Evolutionary conservation across 2,113 vertebrate species (phyloP).

Genomic region (Anseranas semipalmata): DNA sequence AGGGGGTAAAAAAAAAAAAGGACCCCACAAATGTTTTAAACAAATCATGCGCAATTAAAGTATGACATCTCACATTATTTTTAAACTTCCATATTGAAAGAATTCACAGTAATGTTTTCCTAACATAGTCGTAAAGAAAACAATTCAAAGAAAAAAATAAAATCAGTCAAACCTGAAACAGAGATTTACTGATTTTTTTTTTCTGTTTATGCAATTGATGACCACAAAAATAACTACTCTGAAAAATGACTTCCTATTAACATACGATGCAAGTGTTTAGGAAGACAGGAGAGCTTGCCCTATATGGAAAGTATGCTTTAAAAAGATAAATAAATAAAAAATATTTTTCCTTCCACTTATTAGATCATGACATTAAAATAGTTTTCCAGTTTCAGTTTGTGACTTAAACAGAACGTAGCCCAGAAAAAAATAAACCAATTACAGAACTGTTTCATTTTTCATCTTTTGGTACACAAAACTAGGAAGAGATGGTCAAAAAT

Average conservation of each 20-base stretch:
- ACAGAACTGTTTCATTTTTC: background rate
- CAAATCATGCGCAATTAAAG: background rate
- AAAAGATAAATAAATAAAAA: background rate
- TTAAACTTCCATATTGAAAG: background rate
- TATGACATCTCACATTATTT: background rate
- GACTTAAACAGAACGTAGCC: background rate
- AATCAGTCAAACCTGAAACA: background rate
- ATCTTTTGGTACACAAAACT: background rate
- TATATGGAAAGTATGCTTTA: constrained; percentile 1
- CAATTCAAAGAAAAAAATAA: background rate
- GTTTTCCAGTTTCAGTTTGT: constrained; percentile 12
- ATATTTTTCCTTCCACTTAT: constrained; percentile 12
- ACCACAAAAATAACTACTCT: background rate
- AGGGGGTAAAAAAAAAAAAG: background rate
- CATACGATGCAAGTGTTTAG: background rate
- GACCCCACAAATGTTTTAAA: background rate
- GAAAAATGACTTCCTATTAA: background rate
- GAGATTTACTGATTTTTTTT: background rate
- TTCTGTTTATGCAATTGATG: background rate
- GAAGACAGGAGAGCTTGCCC: background rate
- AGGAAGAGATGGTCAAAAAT: background rate
- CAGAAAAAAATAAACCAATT: constrained; percentile 14
- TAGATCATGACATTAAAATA: background rate
- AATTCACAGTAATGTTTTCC: background rate
- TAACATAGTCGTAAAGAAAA: background rate